Evolutionary conservation across 2,797 vertebrate species (phyloP).

Genomic region (Pangasius krempfi): DNA sequence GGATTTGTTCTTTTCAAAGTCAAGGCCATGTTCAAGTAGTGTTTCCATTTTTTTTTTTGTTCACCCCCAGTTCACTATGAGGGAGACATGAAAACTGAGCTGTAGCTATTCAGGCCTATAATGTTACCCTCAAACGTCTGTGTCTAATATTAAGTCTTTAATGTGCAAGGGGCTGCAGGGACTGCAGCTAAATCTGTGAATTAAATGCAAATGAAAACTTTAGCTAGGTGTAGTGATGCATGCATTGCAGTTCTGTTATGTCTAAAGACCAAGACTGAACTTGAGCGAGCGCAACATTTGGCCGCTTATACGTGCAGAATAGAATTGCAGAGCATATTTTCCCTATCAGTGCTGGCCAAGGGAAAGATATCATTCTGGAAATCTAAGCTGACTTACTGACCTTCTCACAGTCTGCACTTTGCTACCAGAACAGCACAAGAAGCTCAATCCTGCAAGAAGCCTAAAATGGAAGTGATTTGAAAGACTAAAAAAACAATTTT

Average conservation of each 20-base stretch:
- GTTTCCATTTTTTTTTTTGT: neutral
- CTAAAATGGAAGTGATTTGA: neutral
- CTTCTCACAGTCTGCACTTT: conserved; percentile 28
- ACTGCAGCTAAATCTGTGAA: neutral
- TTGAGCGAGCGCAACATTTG: neutral
- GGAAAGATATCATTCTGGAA: conserved; percentile 31
- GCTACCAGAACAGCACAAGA: conserved; percentile 38
- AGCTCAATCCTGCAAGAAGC: neutral
- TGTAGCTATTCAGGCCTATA: neutral
- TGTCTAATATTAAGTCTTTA: neutral
- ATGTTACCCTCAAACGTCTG: conserved; percentile 14
- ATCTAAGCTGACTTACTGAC: conserved; percentile 45
- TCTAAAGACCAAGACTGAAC: neutral
- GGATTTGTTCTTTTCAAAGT: neutral
- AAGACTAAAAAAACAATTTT: neutral
- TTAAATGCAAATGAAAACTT: neutral
- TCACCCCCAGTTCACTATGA: neutral
- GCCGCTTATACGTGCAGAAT: neutral
- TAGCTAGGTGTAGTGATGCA: neutral
- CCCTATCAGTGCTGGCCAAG: conserved; percentile 12
- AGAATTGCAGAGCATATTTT: conserved; percentile 5
- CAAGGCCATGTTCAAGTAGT: neutral
- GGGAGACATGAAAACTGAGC: neutral
- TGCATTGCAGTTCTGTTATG: neutral
- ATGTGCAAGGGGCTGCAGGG: neutral